Percentiles rank a stretch among this genome's conserved stretches.
Evolutionary conservation across 2,113 vertebrate species (phyloP).

Genomic region (Anseranas semipalmata): DNA sequence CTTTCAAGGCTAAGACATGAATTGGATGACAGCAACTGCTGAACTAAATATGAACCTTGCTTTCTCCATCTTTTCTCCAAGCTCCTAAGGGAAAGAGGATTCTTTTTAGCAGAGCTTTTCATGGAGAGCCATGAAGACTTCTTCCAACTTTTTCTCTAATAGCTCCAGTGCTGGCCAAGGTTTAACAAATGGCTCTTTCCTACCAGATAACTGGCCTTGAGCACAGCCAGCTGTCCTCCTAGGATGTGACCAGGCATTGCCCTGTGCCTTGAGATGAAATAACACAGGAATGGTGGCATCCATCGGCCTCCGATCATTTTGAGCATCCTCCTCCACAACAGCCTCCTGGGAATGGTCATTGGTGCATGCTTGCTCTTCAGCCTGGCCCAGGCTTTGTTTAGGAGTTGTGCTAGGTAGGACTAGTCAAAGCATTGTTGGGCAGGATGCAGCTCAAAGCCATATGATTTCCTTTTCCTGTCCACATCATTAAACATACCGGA

Average conservation of each 20-base stretch:
- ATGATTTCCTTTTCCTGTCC: neutral
- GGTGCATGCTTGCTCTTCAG: neutral
- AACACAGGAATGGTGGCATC: neutral
- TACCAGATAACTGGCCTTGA: neutral
- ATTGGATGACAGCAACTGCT: neutral
- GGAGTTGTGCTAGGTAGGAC: neutral
- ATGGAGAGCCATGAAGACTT: neutral
- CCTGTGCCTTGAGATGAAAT: neutral
- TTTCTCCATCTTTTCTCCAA: too few relatives aligned
- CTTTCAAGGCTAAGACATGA: neutral
- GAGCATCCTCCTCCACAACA: neutral
- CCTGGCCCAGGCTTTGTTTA: neutral
- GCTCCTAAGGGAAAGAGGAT: neutral
- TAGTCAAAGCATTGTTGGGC: neutral
- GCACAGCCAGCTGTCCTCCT: neutral
- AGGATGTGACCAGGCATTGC: neutral
- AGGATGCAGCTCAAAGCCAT: neutral
- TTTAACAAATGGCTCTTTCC: neutral
- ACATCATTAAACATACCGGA: neutral
- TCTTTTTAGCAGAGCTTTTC: neutral
- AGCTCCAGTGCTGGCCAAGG: neutral
- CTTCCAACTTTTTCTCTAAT: neutral
- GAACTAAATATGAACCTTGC: neutral
- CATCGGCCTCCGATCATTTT: fast-evolving
- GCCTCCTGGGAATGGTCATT: fast-evolving